Conservation (phyloP, 2,113 vertebrate species). For the Pteruthius melanotis region DNA sequence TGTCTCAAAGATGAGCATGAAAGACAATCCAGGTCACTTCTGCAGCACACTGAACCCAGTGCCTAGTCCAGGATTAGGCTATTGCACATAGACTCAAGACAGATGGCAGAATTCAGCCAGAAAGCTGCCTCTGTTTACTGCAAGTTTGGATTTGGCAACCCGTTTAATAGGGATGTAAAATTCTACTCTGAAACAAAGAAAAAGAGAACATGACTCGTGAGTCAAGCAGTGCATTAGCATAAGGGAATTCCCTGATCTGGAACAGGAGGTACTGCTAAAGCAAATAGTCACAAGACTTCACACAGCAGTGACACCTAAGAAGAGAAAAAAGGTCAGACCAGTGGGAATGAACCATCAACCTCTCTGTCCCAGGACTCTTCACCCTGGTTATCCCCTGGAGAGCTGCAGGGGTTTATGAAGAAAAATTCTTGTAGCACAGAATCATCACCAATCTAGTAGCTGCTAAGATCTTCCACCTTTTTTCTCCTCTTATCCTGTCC, state of each 20-base stretch:
- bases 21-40: neutral
- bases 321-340: neutral
- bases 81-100: neutral
- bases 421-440: neutral
- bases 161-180: neutral
- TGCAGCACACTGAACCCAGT: neutral
- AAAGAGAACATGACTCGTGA: neutral
- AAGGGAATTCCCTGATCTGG: neutral
- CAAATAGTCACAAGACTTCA: neutral
- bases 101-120: neutral
- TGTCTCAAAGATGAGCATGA: neutral
- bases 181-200: neutral
- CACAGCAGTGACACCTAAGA: neutral
- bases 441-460: neutral
- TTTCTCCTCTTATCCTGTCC: neutral
- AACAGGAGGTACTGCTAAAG: neutral
- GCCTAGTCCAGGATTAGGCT: neutral
- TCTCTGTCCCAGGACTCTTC: neutral
- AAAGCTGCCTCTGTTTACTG: neutral
- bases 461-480: neutral
- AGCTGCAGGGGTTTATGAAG: neutral
- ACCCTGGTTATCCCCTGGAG: neutral
- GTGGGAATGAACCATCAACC: neutral
- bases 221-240: neutral
- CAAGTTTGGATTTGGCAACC: neutral